phyloP scores from a whole-genome alignment of 2,797 vertebrate genomes.

The Sebastes oblongus region DNA sequence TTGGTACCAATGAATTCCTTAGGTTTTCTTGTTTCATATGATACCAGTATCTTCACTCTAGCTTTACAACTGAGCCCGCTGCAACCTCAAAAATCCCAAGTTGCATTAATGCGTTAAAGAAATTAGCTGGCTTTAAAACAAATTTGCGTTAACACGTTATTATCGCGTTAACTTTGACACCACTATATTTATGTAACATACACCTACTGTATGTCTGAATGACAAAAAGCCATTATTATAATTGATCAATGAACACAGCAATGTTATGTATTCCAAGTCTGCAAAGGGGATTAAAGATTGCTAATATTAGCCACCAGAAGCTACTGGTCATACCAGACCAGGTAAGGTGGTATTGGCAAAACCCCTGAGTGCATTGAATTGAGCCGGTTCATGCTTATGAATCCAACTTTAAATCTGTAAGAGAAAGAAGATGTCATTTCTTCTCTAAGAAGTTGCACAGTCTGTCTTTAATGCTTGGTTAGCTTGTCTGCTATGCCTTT shows the following conservation, averaged over 20 bases:
- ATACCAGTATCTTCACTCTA: no score
- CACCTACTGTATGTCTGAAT: background rate
- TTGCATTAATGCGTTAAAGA: no score
- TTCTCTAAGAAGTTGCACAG: background rate
- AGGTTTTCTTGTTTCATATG: accelerated
- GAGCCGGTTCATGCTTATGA: background rate
- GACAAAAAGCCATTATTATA: background rate
- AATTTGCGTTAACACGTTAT: no score
- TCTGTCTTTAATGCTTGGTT: background rate
- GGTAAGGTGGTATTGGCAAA: background rate
- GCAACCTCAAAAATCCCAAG: no score
- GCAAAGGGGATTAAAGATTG: background rate
- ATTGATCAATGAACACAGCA: background rate
- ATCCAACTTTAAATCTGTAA: background rate
- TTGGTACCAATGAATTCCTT: accelerated
- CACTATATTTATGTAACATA: no score
- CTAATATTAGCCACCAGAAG: background rate
- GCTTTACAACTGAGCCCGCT: no score
- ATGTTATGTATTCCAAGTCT: background rate
- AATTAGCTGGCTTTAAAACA: no score
- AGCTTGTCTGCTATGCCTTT: background rate
- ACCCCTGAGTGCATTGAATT: background rate
- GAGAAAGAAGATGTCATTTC: background rate
- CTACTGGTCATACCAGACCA: background rate
- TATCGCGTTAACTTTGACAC: no score